These are phyloP conservation scores for Synanthedon vespiformis DNA, from an alignment of 2,888 invertebrate species.

Conservation along the genomic window DNA sequence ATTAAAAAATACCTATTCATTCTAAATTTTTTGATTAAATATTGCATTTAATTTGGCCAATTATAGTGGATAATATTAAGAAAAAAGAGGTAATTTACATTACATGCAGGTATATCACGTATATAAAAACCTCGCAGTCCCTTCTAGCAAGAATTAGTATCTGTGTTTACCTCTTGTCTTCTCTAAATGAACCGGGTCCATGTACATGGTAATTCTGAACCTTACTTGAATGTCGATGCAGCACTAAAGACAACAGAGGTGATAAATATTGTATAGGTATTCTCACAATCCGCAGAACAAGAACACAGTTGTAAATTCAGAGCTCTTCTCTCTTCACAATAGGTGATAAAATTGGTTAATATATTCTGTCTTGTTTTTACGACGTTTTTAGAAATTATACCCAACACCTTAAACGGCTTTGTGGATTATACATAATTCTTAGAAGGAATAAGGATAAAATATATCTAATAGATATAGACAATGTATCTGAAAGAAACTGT, in stretches of 20 bases:
- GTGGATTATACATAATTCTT: too few species aligned
- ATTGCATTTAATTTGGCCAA: too few species aligned
- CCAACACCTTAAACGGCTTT: too few species aligned
- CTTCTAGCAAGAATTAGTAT: slow-evolving; percentile 16
- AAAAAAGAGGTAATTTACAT: too few species aligned
- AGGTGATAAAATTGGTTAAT: background rate
- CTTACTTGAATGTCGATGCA: slow-evolving; percentile 49
- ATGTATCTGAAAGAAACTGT: too few species aligned
- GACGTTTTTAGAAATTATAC: background rate
- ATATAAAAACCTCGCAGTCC: background rate
- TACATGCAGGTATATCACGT: too few species aligned
- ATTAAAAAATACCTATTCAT: too few species aligned
- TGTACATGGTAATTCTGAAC: slow-evolving; percentile 57
- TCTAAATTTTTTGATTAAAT: too few species aligned
- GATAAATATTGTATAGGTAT: slow-evolving; percentile 38
- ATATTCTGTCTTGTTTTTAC: background rate
- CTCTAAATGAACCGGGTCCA: slow-evolving; percentile 45
- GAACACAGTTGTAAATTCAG: background rate
- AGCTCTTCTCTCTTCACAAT: background rate
- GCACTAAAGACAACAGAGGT: slow-evolving; percentile 27
- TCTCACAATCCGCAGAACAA: background rate
- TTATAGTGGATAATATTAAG: too few species aligned
- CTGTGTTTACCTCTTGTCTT: slow-evolving; percentile 22
- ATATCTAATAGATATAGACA: too few species aligned
- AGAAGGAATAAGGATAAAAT: too few species aligned